These are phyloP conservation scores for Calameuta idolon DNA, from an alignment of 2,888 invertebrate species.

Conservation along the genomic window DNA sequence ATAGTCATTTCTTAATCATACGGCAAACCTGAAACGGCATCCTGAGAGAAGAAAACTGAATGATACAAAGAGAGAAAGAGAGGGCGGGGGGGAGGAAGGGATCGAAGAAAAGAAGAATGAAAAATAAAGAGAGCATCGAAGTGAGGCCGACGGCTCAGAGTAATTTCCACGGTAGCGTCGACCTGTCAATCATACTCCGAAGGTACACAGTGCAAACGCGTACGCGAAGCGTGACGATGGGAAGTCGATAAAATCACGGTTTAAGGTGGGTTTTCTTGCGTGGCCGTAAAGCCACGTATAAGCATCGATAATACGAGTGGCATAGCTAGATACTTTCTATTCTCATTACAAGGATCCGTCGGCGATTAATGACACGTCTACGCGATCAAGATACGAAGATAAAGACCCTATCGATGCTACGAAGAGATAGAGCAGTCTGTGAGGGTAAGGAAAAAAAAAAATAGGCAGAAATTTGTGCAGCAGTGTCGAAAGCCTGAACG, in stretches of 20 bases:
- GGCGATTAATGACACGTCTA: neutral
- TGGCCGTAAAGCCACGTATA: neutral
- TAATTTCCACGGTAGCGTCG: neutral
- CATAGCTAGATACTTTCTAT: neutral
- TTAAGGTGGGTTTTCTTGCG: neutral
- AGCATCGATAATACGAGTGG: neutral
- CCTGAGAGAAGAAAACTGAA: slow-evolving; percentile 5
- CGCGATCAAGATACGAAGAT: neutral
- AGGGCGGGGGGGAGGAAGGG: neutral
- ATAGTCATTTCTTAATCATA: slow-evolving; percentile 17
- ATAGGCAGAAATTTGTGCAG: neutral
- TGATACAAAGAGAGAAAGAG: neutral
- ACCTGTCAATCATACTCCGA: neutral
- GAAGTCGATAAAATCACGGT: neutral
- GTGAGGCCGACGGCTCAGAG: neutral
- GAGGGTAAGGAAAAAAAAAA: neutral
- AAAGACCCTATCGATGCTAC: neutral
- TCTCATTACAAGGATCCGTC: neutral
- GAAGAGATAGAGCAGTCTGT: neutral
- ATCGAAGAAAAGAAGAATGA: slow-evolving; percentile 13
- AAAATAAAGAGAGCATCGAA: slow-evolving; percentile 14
- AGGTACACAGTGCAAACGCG: neutral
- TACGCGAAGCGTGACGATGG: neutral
- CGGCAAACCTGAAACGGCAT: slow-evolving; percentile 9
- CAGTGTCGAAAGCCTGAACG: neutral